Evolutionary conservation across 1,140 invertebrate species (phyloP).

Genomic region (Aphis gossypii): DNA sequence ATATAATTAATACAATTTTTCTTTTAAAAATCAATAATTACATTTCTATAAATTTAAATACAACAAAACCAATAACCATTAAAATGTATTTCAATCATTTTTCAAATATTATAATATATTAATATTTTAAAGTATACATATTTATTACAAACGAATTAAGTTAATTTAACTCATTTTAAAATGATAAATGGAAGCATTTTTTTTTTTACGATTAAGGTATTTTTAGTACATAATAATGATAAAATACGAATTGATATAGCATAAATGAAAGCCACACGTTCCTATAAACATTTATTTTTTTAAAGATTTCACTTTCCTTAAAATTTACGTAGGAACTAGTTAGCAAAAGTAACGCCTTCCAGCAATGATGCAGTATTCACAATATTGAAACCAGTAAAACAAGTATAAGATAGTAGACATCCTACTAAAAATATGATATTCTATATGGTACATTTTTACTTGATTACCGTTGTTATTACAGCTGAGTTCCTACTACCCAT

Average conservation of each 20-base stretch:
- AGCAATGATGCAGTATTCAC: background rate
- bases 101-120: background rate
- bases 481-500: background rate
- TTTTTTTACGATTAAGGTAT: background rate
- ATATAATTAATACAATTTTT: too few species aligned
- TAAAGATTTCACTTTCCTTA: constrained; percentile 50
- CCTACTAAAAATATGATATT: background rate
- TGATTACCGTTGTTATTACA: background rate
- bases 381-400: constrained; percentile 40
- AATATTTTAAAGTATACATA: background rate
- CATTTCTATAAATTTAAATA: too few species aligned
- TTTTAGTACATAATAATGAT: background rate
- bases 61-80: too few species aligned
- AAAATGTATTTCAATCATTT: too few species aligned
- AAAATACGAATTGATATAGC: background rate
- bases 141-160: too few species aligned
- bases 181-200: too few species aligned
- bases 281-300: constrained; percentile 1
- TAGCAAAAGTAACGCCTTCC: constrained; percentile 7
- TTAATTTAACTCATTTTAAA: too few species aligned
- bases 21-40: too few species aligned
- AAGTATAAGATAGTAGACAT: background rate
- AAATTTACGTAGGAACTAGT: constrained; percentile 37
- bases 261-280: background rate
- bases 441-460: background rate